Base-by-base conservation (phyloP, 2,113 vertebrate species). In the Toxotes jaculatrix region DNA sequence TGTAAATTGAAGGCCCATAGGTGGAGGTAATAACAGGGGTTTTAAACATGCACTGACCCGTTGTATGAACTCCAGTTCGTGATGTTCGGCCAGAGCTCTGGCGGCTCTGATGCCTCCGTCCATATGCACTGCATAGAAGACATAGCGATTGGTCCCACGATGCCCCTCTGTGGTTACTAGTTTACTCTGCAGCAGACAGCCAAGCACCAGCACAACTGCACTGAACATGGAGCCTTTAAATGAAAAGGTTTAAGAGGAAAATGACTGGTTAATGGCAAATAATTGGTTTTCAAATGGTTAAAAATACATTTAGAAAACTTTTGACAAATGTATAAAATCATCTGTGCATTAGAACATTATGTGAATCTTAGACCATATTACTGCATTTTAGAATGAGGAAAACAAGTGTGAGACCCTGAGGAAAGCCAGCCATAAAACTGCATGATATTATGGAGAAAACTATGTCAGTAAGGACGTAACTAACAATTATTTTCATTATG, bases 41-140 rank as follows among this genome's bases (percentile, higher is more conserved):
- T 96, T 91, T 95, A 97, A 97, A 96, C 96, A 96, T 95, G 93
- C 95, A 93, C 95, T 97, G 96, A 98, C 97, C 97, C 93, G 96
- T 92, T 96, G 96, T 96, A 97, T 96, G 95, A 97, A 97, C 95
- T 96, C 95, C 92, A 96, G 95, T 94, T 93, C 91, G 32, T 94
- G 95, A 92, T 95, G 95, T 93, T 95, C 91, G 92, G 95, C 95
- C 96, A 97, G 92, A 91, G 92, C 93, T 93, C 92, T 94, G 88
- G 94, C 96, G 79, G 92, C 95, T 93, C 83, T 83, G 93, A 92
- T 92, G 94, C 96, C 96, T 95, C 95, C 94, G 85, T 96, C 94
- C 93, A 96, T 95, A 94, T 96, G 94, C 88, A 96, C 86, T 60
- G 92, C 87, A 51, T 94, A 95, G 93, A 96, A 95, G 91, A 96